Base-by-base conservation (phyloP, 2,113 vertebrate genomes). In the Microcebus lehilahytsara region DNA sequence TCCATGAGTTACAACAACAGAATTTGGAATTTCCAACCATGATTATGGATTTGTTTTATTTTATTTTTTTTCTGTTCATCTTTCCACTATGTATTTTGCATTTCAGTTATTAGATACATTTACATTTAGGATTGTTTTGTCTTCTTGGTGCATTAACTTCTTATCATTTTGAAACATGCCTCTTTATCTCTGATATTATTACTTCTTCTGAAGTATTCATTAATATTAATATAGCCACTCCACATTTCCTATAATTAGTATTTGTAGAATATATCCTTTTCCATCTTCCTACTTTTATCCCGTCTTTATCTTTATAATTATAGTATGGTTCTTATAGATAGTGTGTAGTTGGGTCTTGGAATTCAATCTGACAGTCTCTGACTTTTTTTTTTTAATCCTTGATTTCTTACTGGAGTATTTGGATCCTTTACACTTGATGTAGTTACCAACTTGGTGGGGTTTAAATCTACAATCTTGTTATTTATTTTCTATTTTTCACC, bases 401-500 rank as follows among this genome's bases (percentile, higher is more conserved):
- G 30, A 13, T 30, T n/a, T 66, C 66, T 75, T 75, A 60, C 20
- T 46, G 13, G 9, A 46, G 0, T 92, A 3, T 88, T 67, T 88
- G n/a, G 10, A 67, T 66, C 14, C 49, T 95, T 77, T 67, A 67
- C 53, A 75, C 32, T 77, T 60, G 9, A 56, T 74, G 10, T 17
- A 83, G 2, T 77, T 60, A 67, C 37, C 90, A 77, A 60, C 9
- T 69, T 67, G 3, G 9, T 81, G 20, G 27, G 20, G 0, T 66
- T 75, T 91, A 90, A 60, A 60, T 75, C 22, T 88, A 49, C 22
- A 19, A 77, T 75, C 83, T 75, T 94, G 5, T 88, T 22, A 75
- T 88, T 69, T 94, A 51, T 77, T 91, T 88, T 53, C 46, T 94
- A 23, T n/a, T 91, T 96, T 83, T 91, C 58, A 53, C 10, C 46